Base-by-base conservation (phyloP, 2,888 invertebrate genomes). In the Eupithecia abbreviata region DNA sequence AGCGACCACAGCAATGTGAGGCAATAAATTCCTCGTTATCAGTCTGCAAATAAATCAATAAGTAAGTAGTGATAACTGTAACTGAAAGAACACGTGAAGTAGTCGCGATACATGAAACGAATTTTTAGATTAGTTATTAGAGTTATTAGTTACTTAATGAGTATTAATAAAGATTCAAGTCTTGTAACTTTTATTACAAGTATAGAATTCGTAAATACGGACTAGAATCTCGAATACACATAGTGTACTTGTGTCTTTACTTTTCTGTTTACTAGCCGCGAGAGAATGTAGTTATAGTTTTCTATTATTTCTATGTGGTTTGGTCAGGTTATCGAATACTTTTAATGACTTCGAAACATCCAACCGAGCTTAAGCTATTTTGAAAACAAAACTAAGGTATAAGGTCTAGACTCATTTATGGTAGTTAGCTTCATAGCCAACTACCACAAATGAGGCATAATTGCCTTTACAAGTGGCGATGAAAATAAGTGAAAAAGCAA, bases 51-150 rank as follows among this genome's bases (percentile, higher is more conserved):
- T 82, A 84, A 78, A 82, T 81, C 70, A 72, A 69, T 47, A 69
- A 12, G 67, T 69, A 69, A 69, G 67, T 69, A 47, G n/a, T n/a
- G 6, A 83, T 86, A 87, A 79, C 79, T 75, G 45, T 69, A 69
- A 18, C 18, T 69, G 10, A 78, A 80, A 76, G 74, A 78, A 80
- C 78, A 30, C 55, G 47, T 9, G 41, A 58, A n/a, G 47, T 65
- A 47, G 2, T 47, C 51, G 30, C 55, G 51, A 71, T 66, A 65
- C 41, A 67, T 67, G 67, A 67, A 68, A 18, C 43, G 2, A 68
- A 18, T 68, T 10, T 68, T n/a, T 12, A 68, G 10, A 67, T 43
- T 67, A 67, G 42, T n/a, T n/a, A 67, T 7, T 41, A 15, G 9
- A 2, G 9, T 2, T 7, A 4, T n/a, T 10, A 45, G n/a, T n/a